Conservation (phyloP, 2,888 invertebrate genomes). For the Chydorus sphaericus region DNA sequence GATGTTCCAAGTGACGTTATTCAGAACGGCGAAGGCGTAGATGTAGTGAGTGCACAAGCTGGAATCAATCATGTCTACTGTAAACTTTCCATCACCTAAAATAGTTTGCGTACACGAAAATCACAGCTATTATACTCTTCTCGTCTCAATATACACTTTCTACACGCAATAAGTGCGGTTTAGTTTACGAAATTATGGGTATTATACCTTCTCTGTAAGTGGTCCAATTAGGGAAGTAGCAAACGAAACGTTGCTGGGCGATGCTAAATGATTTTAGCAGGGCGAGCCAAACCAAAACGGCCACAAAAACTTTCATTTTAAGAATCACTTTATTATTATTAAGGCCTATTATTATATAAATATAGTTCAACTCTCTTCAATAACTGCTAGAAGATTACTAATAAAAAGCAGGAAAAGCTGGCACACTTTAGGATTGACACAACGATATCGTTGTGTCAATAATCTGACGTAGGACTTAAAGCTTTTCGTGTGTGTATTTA, state of each 20-base stretch:
- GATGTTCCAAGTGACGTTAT: background rate
- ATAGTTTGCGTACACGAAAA: no score
- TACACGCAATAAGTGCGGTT: background rate
- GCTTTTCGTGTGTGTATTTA: no score
- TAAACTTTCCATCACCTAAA: background rate
- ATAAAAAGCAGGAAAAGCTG: no score
- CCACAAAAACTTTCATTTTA: background rate
- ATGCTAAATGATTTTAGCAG: background rate
- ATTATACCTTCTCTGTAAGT: constrained; percentile 3
- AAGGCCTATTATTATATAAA: background rate
- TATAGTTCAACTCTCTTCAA: no score
- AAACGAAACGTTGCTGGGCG: constrained; percentile 7
- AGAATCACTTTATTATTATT: background rate
- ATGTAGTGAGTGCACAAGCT: constrained; percentile 8
- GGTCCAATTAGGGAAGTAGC: constrained; percentile 14
- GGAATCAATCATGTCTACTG: constrained; percentile 2
- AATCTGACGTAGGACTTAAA: no score
- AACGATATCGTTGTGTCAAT: no score
- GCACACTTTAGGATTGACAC: no score
- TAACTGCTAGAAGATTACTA: no score
- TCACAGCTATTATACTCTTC: background rate
- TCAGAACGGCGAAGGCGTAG: constrained; percentile 3
- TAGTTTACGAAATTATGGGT: background rate
- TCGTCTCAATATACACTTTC: background rate
- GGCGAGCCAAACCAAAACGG: background rate